Evolutionary conservation across 1,140 invertebrate species (phyloP).

Genomic region (Heliconius hewitsoni): DNA sequence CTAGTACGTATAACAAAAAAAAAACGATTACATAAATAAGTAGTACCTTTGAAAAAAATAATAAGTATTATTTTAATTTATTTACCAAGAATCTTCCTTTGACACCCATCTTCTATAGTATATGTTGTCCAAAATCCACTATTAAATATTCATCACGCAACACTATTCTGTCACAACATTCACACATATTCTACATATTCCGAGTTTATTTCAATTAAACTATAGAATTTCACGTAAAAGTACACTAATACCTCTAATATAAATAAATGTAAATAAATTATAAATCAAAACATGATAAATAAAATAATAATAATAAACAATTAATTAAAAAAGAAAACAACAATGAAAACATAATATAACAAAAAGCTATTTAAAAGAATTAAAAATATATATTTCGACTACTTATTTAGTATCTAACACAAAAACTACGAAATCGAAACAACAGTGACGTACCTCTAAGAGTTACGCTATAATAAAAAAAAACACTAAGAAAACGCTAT

Average conservation of each 20-base stretch:
- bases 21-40: neutral
- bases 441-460: neutral
- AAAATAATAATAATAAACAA: too few relatives aligned
- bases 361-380: too few relatives aligned
- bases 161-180: neutral
- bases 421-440: neutral
- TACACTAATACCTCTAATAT: neutral
- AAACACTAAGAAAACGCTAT: neutral
- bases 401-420: too few relatives aligned
- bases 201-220: neutral
- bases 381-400: too few relatives aligned
- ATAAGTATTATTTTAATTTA: conserved; percentile 32
- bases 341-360: too few relatives aligned
- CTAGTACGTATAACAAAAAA: neutral
- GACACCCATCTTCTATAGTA: conserved; percentile 53
- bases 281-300: neutral
- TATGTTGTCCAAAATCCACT: neutral
- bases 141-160: neutral
- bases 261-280: neutral
- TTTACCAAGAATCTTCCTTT: conserved; percentile 69
- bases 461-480: too few relatives aligned
- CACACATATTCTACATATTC: neutral
- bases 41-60: neutral
- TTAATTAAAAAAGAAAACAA: too few relatives aligned
- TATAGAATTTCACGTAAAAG: neutral